Evolutionary conservation across 2,113 vertebrate species (phyloP).

Genomic region (Colossoma macropomum): DNA sequence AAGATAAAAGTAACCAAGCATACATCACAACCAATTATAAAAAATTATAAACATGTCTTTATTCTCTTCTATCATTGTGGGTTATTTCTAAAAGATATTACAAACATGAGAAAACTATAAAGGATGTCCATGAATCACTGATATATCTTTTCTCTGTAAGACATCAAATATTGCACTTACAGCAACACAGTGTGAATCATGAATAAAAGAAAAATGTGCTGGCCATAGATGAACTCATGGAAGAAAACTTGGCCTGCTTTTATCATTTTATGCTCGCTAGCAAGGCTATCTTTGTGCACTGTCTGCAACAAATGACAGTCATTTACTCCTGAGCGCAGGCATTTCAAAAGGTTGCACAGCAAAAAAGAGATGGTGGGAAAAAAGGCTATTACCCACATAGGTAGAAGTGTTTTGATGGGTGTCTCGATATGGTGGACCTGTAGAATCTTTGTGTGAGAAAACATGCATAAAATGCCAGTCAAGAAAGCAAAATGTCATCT

Average conservation of each 20-base stretch:
- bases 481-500: slow-evolving; percentile 71
- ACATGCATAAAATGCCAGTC: slow-evolving; percentile 68
- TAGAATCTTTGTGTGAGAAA: slow-evolving; percentile 48
- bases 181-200: neutral
- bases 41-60: neutral
- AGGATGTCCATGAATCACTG: neutral
- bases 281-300: slow-evolving; percentile 54
- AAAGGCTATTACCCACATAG: slow-evolving; percentile 58
- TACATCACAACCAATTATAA: neutral
- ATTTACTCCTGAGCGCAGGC: slow-evolving; percentile 56
- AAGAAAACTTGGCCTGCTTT: slow-evolving; percentile 49
- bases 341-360: slow-evolving; percentile 67
- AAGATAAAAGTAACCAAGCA: neutral
- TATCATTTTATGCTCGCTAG: slow-evolving; percentile 46
- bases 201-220: slow-evolving; percentile 4
- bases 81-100: neutral
- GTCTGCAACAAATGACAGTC: slow-evolving; percentile 64
- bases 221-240: slow-evolving; percentile 34
- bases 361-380: slow-evolving; percentile 36
- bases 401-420: slow-evolving; percentile 64
- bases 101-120: neutral
- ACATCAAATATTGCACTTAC: neutral
- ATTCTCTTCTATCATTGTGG: neutral
- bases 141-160: neutral
- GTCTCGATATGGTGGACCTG: slow-evolving; percentile 55